Evolutionary conservation across 2,113 vertebrate genomes (phyloP).

Genomic region (Harpagus bidentatus): DNA sequence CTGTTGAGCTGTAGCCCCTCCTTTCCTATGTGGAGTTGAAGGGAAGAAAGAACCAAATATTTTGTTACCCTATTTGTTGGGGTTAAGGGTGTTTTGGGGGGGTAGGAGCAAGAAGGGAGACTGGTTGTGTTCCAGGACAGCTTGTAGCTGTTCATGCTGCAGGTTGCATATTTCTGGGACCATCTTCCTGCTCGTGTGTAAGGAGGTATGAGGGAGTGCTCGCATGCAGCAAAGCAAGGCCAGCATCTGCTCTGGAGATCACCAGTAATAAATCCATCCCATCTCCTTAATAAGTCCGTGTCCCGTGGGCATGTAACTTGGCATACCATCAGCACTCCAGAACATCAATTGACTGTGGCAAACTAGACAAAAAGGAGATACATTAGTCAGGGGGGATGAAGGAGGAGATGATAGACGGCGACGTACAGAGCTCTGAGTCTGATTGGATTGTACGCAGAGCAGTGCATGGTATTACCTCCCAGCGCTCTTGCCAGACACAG

Average conservation of each 20-base stretch:
- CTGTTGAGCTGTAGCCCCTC: not conserved
- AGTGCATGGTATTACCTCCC: not conserved
- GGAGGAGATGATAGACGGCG: not conserved
- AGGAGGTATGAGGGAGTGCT: accelerated
- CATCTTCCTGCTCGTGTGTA: too few relatives aligned
- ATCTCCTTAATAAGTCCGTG: not conserved
- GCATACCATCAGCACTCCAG: not conserved
- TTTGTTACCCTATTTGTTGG: not conserved
- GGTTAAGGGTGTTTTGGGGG: not conserved
- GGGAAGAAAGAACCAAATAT: not conserved
- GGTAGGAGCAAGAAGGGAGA: not conserved
- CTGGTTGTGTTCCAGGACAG: not conserved
- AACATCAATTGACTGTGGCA: not conserved
- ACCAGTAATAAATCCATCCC: not conserved
- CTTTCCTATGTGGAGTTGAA: not conserved
- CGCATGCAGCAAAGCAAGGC: not conserved
- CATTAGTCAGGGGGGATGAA: not conserved
- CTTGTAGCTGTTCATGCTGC: not conserved
- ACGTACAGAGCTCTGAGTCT: not conserved
- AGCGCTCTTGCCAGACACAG: not conserved
- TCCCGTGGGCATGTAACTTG: not conserved
- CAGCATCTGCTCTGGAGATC: not conserved
- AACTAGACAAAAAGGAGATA: not conserved
- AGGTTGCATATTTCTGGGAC: accelerated
- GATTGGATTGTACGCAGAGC: not conserved